These are phyloP conservation scores for Drosophila setifemur DNA, from an alignment of 1,140 invertebrate species.

Conservation along the genomic window DNA sequence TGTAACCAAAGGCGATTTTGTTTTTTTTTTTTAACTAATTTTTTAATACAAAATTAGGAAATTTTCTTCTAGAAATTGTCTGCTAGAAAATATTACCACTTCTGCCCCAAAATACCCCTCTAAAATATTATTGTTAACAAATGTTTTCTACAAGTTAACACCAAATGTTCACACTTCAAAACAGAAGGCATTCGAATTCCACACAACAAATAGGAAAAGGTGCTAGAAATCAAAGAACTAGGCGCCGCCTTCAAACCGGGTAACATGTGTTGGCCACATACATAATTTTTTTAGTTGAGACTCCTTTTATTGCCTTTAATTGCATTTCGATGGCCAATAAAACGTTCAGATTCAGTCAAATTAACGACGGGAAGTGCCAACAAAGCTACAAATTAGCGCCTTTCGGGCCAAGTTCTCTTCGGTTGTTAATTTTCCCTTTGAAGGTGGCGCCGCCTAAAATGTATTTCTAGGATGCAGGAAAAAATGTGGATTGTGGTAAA, in stretches of 20 bases:
- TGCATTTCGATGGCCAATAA: slow-evolving; percentile 75
- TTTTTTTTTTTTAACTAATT: neutral
- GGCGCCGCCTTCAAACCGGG: slow-evolving; percentile 44
- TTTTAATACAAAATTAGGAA: neutral
- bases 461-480: neutral
- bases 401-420: slow-evolving; percentile 22
- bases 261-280: slow-evolving; percentile 29
- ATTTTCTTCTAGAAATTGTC: too few relatives aligned
- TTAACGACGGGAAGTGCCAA: slow-evolving; percentile 74
- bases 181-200: neutral
- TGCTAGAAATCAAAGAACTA: slow-evolving; percentile 68
- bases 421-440: slow-evolving; percentile 30
- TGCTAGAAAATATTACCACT: too few relatives aligned
- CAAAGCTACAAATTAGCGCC: slow-evolving; percentile 65
- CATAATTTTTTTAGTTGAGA: slow-evolving; percentile 15
- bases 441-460: slow-evolving; percentile 44
- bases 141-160: slow-evolving; percentile 63
- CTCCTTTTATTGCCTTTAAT: slow-evolving; percentile 68
- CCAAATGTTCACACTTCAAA: slow-evolving; percentile 67
- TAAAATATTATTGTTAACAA: slow-evolving; percentile 24
- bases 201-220: slow-evolving; percentile 25
- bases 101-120: neutral
- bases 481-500: too few relatives aligned
- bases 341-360: slow-evolving; percentile 46
- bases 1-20: too few relatives aligned